Evolutionary conservation across 2,113 vertebrate species (phyloP).

Genomic region (Grammomys dolichurus): DNA sequence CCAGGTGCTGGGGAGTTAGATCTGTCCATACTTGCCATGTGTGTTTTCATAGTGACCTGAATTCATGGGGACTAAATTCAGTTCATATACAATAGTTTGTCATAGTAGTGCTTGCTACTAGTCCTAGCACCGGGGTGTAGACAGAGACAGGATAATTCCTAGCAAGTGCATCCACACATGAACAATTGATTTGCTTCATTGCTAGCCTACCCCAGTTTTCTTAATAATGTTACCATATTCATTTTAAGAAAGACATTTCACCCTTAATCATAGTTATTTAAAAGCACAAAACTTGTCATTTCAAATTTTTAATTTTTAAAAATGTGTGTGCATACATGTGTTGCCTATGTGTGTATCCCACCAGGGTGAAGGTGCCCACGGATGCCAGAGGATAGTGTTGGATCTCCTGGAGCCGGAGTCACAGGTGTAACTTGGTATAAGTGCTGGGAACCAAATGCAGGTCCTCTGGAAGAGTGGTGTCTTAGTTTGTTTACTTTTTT

Average conservation of each 20-base stretch:
- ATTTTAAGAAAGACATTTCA: background rate
- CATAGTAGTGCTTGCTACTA: background rate
- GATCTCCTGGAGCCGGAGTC: background rate
- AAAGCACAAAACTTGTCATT: background rate
- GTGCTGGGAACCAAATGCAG: background rate
- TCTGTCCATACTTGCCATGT: fast-evolving
- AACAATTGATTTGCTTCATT: background rate
- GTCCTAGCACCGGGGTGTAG: background rate
- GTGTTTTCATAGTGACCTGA: background rate
- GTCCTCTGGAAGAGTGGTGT: background rate
- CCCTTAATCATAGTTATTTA: background rate
- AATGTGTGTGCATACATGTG: background rate
- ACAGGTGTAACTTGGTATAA: background rate
- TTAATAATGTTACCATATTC: background rate
- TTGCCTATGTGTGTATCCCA: background rate
- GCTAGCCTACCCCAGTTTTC: background rate
- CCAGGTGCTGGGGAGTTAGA: too few relatives aligned
- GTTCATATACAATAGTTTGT: background rate
- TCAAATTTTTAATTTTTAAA: background rate
- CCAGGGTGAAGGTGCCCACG: background rate
- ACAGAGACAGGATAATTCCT: background rate
- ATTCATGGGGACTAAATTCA: background rate
- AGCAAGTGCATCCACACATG: too few relatives aligned
- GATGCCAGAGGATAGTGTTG: background rate
- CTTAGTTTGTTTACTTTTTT: background rate